Evolutionary conservation across 2,888 invertebrate species (phyloP), one percentile per base, ranked within the genome.

Genomic region (Noctuana brunneofusca): DNA sequence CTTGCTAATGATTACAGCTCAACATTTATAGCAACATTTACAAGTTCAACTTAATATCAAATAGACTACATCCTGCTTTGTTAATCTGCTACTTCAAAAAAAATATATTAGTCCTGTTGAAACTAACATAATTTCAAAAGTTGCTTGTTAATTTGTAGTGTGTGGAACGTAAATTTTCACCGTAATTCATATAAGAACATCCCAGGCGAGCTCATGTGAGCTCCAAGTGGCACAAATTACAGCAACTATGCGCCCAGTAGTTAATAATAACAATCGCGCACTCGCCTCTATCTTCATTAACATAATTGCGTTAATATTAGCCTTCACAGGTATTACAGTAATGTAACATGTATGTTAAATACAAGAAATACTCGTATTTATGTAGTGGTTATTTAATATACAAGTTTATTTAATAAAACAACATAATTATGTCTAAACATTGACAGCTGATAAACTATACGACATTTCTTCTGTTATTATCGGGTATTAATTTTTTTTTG

Each of bases 181-280:
- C 41, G 30, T 46, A 16, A 56, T 43, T 41, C 12, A 43, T 22
- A 52, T 32, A 53, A 60, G 3, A 48, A 27, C 24, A 35, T 54
- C 24, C 46, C 48, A 1, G 35, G 50, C 9, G 46, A n/a, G 53
- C 54, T 41, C 46, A 16, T 14, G 35, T 43, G 46, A 43, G 53
- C 41, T 32, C 22, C 27, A 35, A 60, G 24, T 59, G 32, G 35
- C 22, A 48, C 53, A 48, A 60, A 60, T 59, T 59, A 53, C 43
- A 30, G 59, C 32, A 59, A 59, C 43, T 59, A 30, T 55, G 30
- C 52, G 43, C 43, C 53, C 52, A 46, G 58, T 43, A 52, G 53
- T 59, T 59, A 53, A 53, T 59, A 59, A 52, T 32, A 59, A 60
- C 54, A 60, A 48, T 43, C 43, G 9, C 43, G 22, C 18, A 43